Base-by-base conservation (phyloP, 1,140 invertebrate genomes). In the Calycopis cecrops region DNA sequence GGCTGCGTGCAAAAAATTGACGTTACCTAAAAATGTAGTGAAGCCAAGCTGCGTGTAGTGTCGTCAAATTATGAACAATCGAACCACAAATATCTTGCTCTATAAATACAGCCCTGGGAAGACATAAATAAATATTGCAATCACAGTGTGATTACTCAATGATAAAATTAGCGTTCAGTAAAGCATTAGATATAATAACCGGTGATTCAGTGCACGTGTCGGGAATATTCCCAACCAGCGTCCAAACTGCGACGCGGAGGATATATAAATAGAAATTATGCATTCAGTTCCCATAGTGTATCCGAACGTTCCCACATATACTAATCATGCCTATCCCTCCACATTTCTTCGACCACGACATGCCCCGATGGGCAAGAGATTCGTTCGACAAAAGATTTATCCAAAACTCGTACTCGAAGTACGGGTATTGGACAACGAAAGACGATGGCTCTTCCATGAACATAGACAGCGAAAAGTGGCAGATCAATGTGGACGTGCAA, bases 401-500 rank as follows among this genome's bases (percentile, higher is more conserved):
- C 17, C 16, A 44, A 44, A 44, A 3, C 40, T 16, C 40, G 9
- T 28, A 3, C 21, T 44, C 40, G 9, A 44, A 14, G 16, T 9
- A 14, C 16, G 40, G 40, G 9, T 44, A 9, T 9, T 44, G 40
- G 40, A 14, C 17, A 9, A 7, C 40, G 0, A 12, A 16, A 9
- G 40, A 71, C 40, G 69, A 73, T 18, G 71, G 68, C 14, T 82
- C 81, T 0, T 66, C 78, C 10, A 79, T 85, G 42, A 85, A 83
- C 60, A 57, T 67, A 9, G 79, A 84, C 17, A 79, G 81, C 34
- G 80, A 85, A 47, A 82, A 81, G 49, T 93, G 92, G 71, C 90
- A 94, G 66, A 92, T 94, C 4, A 92, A 90, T 61, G 78, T 96
- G 59, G 96, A 97, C 68, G 94, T 97, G 1, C 92, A 95, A 37